These are phyloP conservation scores for Psilopsiagon aurifrons DNA, from an alignment of 2,113 vertebrate species.

Conservation along the genomic window DNA sequence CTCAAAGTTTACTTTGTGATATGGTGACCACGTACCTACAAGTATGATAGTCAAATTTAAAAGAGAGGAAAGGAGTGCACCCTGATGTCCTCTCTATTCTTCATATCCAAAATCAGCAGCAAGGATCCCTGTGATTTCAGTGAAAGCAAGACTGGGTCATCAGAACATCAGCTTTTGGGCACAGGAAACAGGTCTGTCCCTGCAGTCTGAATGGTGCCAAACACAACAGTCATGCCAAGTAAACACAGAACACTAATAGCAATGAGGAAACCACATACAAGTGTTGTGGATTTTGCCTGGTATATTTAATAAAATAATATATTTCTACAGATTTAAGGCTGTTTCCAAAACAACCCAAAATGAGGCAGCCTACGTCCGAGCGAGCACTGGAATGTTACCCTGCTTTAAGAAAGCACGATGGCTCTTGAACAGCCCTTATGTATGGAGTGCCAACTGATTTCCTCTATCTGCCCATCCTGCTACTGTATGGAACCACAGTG, in stretches of 20 bases:
- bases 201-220: not conserved
- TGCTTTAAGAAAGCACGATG: not conserved
- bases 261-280: not conserved
- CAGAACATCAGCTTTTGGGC: not conserved
- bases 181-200: not conserved
- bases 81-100: not conserved
- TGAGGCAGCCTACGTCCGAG: not conserved
- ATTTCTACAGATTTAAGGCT: not conserved
- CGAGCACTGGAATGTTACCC: not conserved
- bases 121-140: not conserved
- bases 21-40: not conserved
- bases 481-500: accelerated
- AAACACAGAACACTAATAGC: not conserved
- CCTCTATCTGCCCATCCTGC: not conserved
- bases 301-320: not conserved
- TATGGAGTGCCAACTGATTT: accelerated
- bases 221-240: not conserved
- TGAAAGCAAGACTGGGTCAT: not conserved
- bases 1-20: not conserved
- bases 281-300: not conserved
- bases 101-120: not conserved
- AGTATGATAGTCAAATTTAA: not conserved
- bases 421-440: not conserved
- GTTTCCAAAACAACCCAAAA: not conserved
- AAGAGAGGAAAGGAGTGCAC: not conserved